Conservation (phyloP, 2,113 vertebrate genomes). For the Eulemur rufifrons region DNA sequence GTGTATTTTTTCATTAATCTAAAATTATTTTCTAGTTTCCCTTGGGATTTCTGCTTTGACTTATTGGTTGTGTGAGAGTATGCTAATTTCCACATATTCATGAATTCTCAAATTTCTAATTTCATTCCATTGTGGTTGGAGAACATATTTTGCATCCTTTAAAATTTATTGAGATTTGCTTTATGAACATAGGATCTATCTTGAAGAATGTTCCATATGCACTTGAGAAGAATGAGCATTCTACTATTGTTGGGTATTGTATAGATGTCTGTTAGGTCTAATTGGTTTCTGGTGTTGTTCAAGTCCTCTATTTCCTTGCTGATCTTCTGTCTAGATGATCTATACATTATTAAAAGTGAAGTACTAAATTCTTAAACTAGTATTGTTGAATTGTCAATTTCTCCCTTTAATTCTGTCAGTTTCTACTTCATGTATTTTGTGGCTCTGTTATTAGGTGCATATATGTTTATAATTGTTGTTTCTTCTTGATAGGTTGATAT, state of each 20-base stretch:
- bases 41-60: background rate
- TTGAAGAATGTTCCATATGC: background rate
- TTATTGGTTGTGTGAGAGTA: background rate
- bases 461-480: background rate
- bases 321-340: background rate
- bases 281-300: background rate
- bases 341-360: background rate
- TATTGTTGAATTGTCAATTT: background rate
- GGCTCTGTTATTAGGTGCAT: background rate
- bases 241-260: background rate
- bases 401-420: background rate
- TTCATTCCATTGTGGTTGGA: background rate
- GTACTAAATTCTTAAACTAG: background rate
- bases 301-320: background rate
- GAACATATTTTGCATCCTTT: background rate
- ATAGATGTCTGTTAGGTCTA: background rate
- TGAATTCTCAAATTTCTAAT: background rate
- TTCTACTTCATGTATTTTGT: background rate
- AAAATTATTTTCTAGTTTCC: background rate
- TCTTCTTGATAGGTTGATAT: background rate
- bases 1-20: background rate
- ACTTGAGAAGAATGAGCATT: background rate
- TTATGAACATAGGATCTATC: background rate
- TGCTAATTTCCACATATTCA: background rate
- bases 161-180: background rate